These are phyloP conservation scores for Anthrax anthrax DNA, from an alignment of 2,888 invertebrate genomes.

Conservation along the genomic window DNA sequence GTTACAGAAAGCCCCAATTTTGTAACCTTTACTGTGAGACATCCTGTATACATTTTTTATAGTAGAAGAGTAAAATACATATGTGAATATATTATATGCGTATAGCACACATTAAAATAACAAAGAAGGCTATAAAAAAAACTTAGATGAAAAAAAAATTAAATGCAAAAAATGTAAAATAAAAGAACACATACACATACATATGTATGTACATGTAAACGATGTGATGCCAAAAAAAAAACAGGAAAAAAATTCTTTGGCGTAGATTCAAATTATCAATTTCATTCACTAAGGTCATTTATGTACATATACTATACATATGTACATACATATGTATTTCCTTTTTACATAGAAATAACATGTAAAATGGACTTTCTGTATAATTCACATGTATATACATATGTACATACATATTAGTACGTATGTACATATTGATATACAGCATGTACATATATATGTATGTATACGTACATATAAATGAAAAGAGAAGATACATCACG, in stretches of 20 bases:
- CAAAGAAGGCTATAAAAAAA: background rate
- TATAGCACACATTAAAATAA: no score
- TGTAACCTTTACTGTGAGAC: no score
- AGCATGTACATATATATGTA: background rate
- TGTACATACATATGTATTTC: no score
- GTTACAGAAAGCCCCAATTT: no score
- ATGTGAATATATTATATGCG: no score
- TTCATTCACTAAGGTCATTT: background rate
- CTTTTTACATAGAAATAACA: no score
- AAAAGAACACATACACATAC: background rate
- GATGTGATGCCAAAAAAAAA: background rate
- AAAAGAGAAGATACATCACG: no score
- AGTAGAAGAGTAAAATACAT: no score
- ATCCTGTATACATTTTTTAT: no score
- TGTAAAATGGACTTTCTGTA: no score
- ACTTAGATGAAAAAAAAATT: background rate
- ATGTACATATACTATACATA: no score
- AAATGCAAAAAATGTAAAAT: background rate
- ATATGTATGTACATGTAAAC: background rate
- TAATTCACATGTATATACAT: background rate
- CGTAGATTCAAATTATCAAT: background rate
- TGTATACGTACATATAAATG: background rate
- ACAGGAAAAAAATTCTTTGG: background rate
- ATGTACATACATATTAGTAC: background rate
- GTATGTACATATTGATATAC: background rate